Evolutionary conservation across 1,140 invertebrate species (phyloP).

Genomic region (Megalopta genalis): DNA sequence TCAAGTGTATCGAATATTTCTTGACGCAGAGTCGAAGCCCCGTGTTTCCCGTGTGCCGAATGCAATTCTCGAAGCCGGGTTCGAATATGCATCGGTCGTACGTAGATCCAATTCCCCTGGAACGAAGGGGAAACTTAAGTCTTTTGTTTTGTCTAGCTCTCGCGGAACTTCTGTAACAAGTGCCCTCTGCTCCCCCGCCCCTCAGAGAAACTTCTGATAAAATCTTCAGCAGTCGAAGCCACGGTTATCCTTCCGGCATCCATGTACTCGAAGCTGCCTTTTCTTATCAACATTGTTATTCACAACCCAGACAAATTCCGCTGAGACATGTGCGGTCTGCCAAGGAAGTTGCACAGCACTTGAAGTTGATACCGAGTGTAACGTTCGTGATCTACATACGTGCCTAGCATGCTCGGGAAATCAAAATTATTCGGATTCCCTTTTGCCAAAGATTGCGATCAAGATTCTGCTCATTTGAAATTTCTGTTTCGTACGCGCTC

Average conservation of each 20-base stretch:
- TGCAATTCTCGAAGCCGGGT: constrained; percentile 28
- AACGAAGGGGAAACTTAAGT: constrained; percentile 10
- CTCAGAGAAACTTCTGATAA: constrained; percentile 22
- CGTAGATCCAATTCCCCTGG: constrained; percentile 16
- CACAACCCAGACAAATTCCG: not conserved
- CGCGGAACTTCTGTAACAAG: constrained; percentile 37
- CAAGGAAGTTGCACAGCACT: not conserved
- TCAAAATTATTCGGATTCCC: not conserved
- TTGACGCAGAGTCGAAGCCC: not conserved
- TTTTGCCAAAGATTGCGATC: not conserved
- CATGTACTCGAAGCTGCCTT: not conserved
- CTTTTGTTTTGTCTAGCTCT: constrained; percentile 33
- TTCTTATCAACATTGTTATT: constrained; percentile 25
- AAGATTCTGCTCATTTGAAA: not conserved
- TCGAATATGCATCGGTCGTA: constrained; percentile 37
- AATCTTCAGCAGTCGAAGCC: constrained; percentile 25
- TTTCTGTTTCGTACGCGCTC: too few relatives aligned
- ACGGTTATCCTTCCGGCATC: constrained; percentile 22
- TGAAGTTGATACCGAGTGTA: not conserved
- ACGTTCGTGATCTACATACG: not conserved
- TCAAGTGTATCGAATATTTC: constrained; percentile 19
- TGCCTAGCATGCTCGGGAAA: not conserved
- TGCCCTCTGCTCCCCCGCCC: constrained; percentile 1
- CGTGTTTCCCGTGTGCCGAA: constrained; percentile 1
- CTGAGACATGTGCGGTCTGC: not conserved